Conservation (phyloP, 1,140 invertebrate species). For the Neelides sp. region DNA sequence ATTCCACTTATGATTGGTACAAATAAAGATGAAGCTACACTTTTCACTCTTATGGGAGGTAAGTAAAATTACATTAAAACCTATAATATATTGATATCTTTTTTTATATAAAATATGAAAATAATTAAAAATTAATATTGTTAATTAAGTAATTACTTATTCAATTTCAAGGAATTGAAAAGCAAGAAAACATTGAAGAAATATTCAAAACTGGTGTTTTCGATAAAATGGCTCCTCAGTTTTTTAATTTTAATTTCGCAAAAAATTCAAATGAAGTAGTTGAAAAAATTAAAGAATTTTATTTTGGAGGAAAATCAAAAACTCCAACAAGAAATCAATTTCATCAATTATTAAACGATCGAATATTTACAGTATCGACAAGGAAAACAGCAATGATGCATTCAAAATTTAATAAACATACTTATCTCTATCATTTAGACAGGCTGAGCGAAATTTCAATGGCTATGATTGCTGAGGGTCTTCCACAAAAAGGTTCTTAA, state of each 20-base stretch:
- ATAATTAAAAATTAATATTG: not conserved
- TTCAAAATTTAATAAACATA: too few species aligned
- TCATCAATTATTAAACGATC: too few species aligned
- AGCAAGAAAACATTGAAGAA: not conserved
- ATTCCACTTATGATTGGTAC: conserved; percentile 17
- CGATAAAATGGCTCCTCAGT: not conserved
- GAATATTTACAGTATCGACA: too few species aligned
- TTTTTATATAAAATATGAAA: not conserved
- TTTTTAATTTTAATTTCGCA: not conserved
- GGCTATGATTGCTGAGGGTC: too few species aligned
- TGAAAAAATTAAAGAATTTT: not conserved
- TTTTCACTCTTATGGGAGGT: conserved; percentile 14
- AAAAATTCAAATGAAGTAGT: not conserved
- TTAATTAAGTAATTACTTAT: not conserved
- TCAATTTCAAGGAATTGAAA: not conserved
- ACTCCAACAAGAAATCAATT: too few species aligned
- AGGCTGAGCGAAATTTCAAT: too few species aligned
- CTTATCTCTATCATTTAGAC: too few species aligned
- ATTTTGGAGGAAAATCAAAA: not conserved
- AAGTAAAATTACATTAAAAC: too few species aligned
- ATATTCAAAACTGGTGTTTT: not conserved
- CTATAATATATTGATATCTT: too few species aligned
- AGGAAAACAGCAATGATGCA: too few species aligned
- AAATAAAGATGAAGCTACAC: conserved; percentile 13
- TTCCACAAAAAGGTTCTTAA: too few species aligned